A percentile compares a stretch with the other conserved stretches of the same genome.
Conservation (phyloP, 2,888 invertebrate species). For the Cyclophora albipunctata region DNA sequence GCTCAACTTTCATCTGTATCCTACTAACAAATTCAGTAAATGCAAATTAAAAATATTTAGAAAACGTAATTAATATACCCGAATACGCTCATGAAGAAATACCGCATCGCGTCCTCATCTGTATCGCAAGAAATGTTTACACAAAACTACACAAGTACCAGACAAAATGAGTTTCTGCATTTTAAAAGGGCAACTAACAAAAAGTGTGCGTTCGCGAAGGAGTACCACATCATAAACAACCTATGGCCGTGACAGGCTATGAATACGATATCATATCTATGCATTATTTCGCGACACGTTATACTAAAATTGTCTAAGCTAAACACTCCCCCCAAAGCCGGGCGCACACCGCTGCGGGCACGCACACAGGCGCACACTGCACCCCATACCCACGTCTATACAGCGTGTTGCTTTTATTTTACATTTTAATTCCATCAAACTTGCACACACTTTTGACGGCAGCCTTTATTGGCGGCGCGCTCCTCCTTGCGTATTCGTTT, state of each 20-base stretch:
- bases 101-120: too few relatives aligned
- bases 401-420: slow-evolving; percentile 39
- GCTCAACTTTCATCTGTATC: too few relatives aligned
- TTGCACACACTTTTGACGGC: slow-evolving; percentile 19
- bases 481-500: slow-evolving; percentile 17
- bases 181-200: slow-evolving; percentile 26
- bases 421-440: slow-evolving; percentile 22
- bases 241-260: slow-evolving; percentile 36
- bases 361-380: slow-evolving; percentile 32
- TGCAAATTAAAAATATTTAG: too few relatives aligned
- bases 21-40: too few relatives aligned
- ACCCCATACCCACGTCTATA: slow-evolving; percentile 34
- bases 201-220: slow-evolving; percentile 29
- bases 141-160: slow-evolving; percentile 6
- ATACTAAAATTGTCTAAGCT: slow-evolving; percentile 73
- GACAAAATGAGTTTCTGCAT: slow-evolving; percentile 21
- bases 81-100: too few relatives aligned
- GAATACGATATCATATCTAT: slow-evolving; percentile 46
- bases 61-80: too few relatives aligned
- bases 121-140: background rate
- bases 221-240: slow-evolving; percentile 32
- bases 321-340: slow-evolving; percentile 62
- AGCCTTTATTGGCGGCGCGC: slow-evolving; percentile 17
- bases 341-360: slow-evolving; percentile 28
- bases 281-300: slow-evolving; percentile 62